Evolutionary conservation across 2,888 invertebrate species (phyloP), one percentile per base, ranked within the genome.

Genomic region (Noctuana brunneofusca): DNA sequence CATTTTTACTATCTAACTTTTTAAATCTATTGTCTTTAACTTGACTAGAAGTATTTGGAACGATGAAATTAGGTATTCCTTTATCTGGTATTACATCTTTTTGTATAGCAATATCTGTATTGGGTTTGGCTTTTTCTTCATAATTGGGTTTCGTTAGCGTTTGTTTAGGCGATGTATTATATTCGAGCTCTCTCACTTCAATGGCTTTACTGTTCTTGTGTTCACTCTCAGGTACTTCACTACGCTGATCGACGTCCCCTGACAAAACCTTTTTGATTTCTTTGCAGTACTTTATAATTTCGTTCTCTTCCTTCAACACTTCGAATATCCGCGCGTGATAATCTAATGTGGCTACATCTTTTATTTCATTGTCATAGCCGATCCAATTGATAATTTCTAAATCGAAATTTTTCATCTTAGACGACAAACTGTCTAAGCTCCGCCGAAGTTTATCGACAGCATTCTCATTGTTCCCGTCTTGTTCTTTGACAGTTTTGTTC

Each of bases 381-480:
- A 81, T 72, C 84, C 83, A 83, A 64, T 74, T 73, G 3, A 78
- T 72, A 1, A 80, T 76, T 73, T 81, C 82, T 32, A 76, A 32
- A 49, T 85, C 81, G 4, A 81, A 67, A 41, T 69, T 71, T 63
- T 81, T 75, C 16, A 82, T 48, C 43, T 69, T 71, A 1, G 69
- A 65, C 0, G 66, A 63, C 1, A 84, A 54, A 63, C 73, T 76
- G 18, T 75, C 69, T 46, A 78, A 64, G 18, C 67, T 74, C 4
- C 14, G 27, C 4, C n/a, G 20, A 1, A 60, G 38, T 38, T 65
- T 64, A 18, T 43, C 24, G 20, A 64, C 30, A 0, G 43, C 55
- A 43, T 38, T 54, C 6, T 38, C 2, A 16, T 38, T 38, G 14
- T 16, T 38, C 6, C 14, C 16, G 24, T 57, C 48, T 49, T 64